Base-by-base conservation (phyloP, 2,113 vertebrate genomes). In the Epinephelus cyanopodus region DNA sequence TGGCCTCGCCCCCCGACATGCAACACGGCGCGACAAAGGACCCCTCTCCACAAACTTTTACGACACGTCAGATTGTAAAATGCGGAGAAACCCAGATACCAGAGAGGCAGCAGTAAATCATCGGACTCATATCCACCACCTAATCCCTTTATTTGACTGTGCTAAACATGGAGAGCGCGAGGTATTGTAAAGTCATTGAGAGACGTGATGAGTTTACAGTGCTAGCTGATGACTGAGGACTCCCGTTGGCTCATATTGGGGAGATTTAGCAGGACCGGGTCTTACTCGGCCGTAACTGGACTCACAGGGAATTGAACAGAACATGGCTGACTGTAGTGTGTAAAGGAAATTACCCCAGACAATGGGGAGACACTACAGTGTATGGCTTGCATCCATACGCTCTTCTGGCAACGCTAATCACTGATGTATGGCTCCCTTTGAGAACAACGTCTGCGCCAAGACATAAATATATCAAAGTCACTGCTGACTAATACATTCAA, bases 121-220 rank as follows among this genome's bases (percentile, higher is more conserved):
- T 4, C 56, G 4, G 21, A 47, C 58, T 23, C 60, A 62, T 66
- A 83, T 69, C 39, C 62, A 69, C 33, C 6, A 4, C 50, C 53
- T 48, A 42, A 80, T 82, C 68, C 50, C 27, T 63, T 72, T n/a
- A 72, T 64, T 18, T 54, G 25, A 56, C 45, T 50, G 47, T 13
- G 39, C 69, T 79, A 75, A 76, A 27, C 33, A 8, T 60, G 19
- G 61, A 13, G 61, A 58, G 47, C 33, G 18, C 3, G 45, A 83
- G 48, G 56, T 3, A 78, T 25, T 83, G 82, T 68, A 79, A 90
- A 85, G 75, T 61, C 87, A 79, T 37, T 48, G 47, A 19, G 66
- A 70, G 58, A 82, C 6, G 70, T 86, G 82, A 91, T 86, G 92
- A 89, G 77, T 91, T 92, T 87, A 86, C 78, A 79, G 78, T 17